Conservation (phyloP, 1,140 invertebrate species). For the Rhyzopertha dominica region DNA sequence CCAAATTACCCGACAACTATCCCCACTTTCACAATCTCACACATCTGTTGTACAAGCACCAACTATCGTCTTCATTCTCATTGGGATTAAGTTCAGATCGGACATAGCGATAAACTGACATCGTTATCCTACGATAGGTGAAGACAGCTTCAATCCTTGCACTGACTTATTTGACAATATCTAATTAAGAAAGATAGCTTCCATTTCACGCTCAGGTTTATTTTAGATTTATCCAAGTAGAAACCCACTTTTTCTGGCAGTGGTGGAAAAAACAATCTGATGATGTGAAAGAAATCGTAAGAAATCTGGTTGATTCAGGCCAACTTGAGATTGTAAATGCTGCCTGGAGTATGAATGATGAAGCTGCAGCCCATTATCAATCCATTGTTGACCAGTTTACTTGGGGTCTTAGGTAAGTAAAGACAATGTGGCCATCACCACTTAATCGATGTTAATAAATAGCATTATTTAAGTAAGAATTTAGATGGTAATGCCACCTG, state of each 20-base stretch:
- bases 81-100: no score
- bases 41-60: no score
- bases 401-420: slow-evolving; percentile 56
- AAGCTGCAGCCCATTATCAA: slow-evolving; percentile 73
- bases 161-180: no score
- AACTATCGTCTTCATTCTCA: no score
- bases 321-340: slow-evolving; percentile 72
- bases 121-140: no score
- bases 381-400: slow-evolving; percentile 82
- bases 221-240: slow-evolving; percentile 42
- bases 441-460: slow-evolving; percentile 2
- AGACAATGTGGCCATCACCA: not conserved
- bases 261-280: slow-evolving; percentile 66
- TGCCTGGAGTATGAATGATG: slow-evolving; percentile 77
- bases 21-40: no score
- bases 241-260: slow-evolving; percentile 53
- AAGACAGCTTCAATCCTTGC: no score
- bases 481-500: no score
- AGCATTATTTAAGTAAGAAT: not conserved
- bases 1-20: no score
- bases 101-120: no score
- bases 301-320: slow-evolving; percentile 50
- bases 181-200: no score
- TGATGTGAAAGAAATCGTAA: slow-evolving; percentile 46
- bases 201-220: no score